Percentiles rank a stretch among this genome's conserved stretches.
phyloP scores from a whole-genome alignment of 2,113 vertebrate species.

The Boulengeromyrus knoepffleri region DNA sequence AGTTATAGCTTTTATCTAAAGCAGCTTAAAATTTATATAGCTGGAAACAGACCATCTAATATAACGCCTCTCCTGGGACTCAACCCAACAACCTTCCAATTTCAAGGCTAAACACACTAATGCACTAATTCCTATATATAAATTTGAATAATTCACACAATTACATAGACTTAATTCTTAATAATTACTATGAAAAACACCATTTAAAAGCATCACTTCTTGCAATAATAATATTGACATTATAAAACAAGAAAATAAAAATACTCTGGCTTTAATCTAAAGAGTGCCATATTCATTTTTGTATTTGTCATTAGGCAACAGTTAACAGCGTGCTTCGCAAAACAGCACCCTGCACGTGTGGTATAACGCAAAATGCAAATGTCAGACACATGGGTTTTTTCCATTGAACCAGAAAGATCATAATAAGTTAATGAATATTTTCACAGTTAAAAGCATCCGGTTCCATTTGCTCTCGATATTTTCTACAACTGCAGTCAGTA shows the following conservation, averaged over 20 bases:
- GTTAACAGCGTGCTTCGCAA: not conserved
- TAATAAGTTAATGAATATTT: constrained; percentile 1
- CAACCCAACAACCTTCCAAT: not conserved
- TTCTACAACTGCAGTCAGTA: not conserved
- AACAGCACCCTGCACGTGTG: not conserved
- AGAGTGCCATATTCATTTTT: not conserved
- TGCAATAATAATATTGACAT: not conserved
- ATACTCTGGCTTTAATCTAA: not conserved
- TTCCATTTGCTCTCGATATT: not conserved
- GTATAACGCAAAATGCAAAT: not conserved
- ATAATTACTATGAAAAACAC: not conserved
- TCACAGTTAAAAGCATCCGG: not conserved
- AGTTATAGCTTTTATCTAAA: not conserved
- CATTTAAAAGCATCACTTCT: not conserved
- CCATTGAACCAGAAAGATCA: not conserved
- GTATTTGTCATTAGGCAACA: not conserved
- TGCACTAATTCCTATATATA: not conserved
- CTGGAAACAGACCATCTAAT: not conserved
- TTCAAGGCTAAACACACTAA: not conserved
- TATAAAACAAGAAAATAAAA: not conserved
- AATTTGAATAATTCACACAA: not conserved
- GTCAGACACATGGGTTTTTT: not conserved
- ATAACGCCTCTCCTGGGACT: not conserved
- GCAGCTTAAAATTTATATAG: not conserved
- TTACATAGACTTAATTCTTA: not conserved